Base-by-base conservation (phyloP, 2,888 invertebrate species). In the Agrotis puta region DNA sequence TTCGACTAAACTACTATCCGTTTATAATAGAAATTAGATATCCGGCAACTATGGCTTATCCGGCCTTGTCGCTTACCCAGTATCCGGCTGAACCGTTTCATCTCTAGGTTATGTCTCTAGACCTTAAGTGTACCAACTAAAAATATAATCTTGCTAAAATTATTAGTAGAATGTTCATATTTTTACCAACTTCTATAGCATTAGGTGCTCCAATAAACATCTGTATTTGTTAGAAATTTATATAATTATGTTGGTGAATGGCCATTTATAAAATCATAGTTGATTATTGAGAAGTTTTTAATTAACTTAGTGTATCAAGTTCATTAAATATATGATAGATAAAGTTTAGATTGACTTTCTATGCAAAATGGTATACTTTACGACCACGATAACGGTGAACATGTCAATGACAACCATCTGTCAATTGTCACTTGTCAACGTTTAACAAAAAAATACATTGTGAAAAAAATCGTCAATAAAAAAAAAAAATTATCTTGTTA, bases 261-360 rank as follows among this genome's bases (percentile, higher is more conserved):
- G 27, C 56, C 20, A 67, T 64, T 67, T 67, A 62, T 48, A 33
- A 47, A 77, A 61, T 65, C 22, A 74, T 50, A 63, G 53, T 70
- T 53, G 47, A 48, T 50, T 58, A 59, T 74, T 74, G 14, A 48
- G 66, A 45, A 6, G 27, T 13, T 79, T 74, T 80, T 53, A 33
- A 56, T 70, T 18, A 63, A 56, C 43, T 54, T 63, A 75, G 33
- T 48, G n/a, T 56, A 63, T 39, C 68, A 51, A 59, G 27, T 64
- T 64, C 64, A 48, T 54, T 58, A 33, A 33, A 74, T 66, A 22
- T 73, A 50, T n/a, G n/a, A 54, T 64, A 65, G 20, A 62, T 53
- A 61, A 62, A 54, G 48, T 58, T 45, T 65, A 64, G 33, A 27
- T 57, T 58, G 56, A 13, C 48, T 65, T n/a, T 62, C 57, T 78